Evolutionary conservation across 2,888 invertebrate species (phyloP).

Genomic region (Aplocera efformata): DNA sequence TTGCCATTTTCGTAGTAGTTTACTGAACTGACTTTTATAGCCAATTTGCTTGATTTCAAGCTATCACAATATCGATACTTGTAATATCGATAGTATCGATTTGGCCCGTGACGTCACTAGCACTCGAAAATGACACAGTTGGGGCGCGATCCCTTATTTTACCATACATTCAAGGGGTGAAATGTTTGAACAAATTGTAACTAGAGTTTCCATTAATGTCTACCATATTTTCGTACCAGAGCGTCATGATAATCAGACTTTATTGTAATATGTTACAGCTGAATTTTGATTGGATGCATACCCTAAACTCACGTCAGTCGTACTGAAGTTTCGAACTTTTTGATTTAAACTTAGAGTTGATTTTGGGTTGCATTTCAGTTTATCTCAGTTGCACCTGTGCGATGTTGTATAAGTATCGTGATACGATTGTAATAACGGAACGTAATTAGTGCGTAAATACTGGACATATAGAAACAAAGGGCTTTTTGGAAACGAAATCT

Average conservation of each 20-base stretch:
- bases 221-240: conserved; percentile 10
- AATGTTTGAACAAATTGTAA: conserved; percentile 29
- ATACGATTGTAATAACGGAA: conserved; percentile 9
- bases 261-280: conserved; percentile 6
- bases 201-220: conserved; percentile 17
- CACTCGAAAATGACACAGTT: conserved; percentile 38
- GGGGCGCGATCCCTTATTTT: conserved; percentile 20
- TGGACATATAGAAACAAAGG: neutral
- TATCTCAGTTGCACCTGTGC: conserved; percentile 12
- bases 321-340: neutral
- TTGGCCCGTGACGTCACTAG: conserved; percentile 34
- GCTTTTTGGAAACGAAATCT: neutral
- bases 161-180: conserved; percentile 24
- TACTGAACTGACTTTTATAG: too few relatives aligned
- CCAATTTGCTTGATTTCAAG: too few relatives aligned
- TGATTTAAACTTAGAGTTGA: neutral
- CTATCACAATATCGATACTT: conserved; percentile 26
- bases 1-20: too few relatives aligned
- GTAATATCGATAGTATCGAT: conserved; percentile 24
- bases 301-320: neutral
- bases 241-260: conserved; percentile 4
- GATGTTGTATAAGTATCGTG: conserved; percentile 7
- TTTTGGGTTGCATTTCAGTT: conserved; percentile 4
- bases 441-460: conserved; percentile 7
- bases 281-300: conserved; percentile 4